Evolutionary conservation across 2,797 vertebrate genomes (phyloP).

Genomic region (Etheostoma nigrum): DNA sequence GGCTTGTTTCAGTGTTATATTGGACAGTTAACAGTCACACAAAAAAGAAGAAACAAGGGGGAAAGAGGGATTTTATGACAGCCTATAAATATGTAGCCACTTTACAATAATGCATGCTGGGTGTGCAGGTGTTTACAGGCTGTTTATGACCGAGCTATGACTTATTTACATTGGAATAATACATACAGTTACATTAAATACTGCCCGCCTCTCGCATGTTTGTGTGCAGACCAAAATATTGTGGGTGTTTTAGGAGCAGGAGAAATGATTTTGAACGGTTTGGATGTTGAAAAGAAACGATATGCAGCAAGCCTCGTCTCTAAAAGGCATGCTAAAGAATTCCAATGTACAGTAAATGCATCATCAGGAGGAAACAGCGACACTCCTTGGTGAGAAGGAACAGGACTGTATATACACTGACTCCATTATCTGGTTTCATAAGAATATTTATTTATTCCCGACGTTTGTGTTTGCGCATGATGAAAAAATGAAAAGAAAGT

Average conservation of each 20-base stretch:
- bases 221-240: neutral
- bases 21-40: too few species aligned
- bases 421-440: neutral
- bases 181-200: neutral
- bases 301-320: conserved; percentile 1
- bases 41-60: neutral
- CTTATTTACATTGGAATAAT: conserved; percentile 26
- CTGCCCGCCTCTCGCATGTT: neutral
- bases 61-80: neutral
- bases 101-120: conserved; percentile 6
- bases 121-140: conserved; percentile 26
- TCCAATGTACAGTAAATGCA: conserved; percentile 16
- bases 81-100: neutral
- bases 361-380: conserved; percentile 69
- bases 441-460: neutral
- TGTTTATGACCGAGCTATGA: conserved; percentile 26
- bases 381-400: conserved; percentile 65
- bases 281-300: conserved; percentile 20
- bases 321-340: conserved; percentile 13
- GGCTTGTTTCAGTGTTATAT: neutral
- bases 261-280: conserved; percentile 20
- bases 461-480: neutral
- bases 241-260: neutral
- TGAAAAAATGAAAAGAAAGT: neutral
- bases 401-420: neutral